Evolutionary conservation across 64 coral and sea anemone genomes (phyloP).

Genomic region (Porites australiensis): DNA sequence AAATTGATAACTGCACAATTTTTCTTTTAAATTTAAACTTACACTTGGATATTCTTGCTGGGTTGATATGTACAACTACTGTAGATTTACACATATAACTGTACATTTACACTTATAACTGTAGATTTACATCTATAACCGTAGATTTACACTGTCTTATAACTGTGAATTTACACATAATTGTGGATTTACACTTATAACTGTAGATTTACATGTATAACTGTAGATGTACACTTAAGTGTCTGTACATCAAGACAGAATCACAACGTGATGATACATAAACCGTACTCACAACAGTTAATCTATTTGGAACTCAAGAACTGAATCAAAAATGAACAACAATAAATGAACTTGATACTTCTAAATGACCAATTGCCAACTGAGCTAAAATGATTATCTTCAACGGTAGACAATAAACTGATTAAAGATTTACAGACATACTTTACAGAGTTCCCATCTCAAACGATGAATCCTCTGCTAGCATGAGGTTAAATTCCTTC

Average conservation of each 20-base stretch:
- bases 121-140: neutral
- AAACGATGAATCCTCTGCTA: constrained; percentile 33
- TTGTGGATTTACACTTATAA: neutral
- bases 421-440: too few species aligned
- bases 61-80: neutral
- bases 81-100: neutral
- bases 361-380: neutral
- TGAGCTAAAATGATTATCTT: neutral
- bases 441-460: constrained; percentile 44
- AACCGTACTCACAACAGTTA: neutral
- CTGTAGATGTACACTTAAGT: neutral
- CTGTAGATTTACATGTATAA: neutral
- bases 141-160: neutral
- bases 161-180: neutral
- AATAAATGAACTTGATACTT: neutral
- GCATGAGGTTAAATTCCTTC: constrained; percentile 30
- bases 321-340: too few species aligned
- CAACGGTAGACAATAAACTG: neutral
- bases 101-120: constrained; percentile 3
- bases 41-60: too few species aligned
- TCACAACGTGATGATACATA: neutral
- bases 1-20: too few species aligned
- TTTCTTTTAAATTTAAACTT: too few species aligned
- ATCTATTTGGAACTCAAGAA: neutral
- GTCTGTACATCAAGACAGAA: neutral